Evolutionary conservation across 2,797 vertebrate species (phyloP).

Genomic region (Falco biarmicus): DNA sequence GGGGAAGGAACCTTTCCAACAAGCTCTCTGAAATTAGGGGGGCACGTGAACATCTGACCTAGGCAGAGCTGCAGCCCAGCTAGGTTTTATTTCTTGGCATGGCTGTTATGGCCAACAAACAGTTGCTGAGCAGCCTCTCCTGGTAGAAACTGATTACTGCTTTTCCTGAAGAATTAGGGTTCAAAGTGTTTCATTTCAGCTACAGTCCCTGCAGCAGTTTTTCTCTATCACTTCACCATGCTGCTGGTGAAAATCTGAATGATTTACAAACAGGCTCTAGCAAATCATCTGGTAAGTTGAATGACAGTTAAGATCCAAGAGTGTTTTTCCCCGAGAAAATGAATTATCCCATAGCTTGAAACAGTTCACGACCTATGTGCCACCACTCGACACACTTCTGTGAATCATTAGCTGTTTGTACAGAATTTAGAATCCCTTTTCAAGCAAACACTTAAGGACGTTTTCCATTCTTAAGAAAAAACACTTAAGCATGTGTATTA

Average conservation of each 20-base stretch:
- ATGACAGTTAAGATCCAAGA: neutral
- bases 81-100: neutral
- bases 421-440: neutral
- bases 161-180: neutral
- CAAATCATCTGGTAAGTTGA: neutral
- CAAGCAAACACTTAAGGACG: neutral
- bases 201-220: neutral
- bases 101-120: neutral
- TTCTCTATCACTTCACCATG: neutral
- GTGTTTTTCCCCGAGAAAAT: neutral
- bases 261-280: neutral
- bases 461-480: neutral
- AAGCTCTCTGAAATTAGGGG: neutral
- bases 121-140: slow-evolving; percentile 53
- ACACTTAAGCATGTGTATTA: neutral
- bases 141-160: slow-evolving; percentile 26
- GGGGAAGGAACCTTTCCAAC: neutral
- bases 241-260: neutral
- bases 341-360: neutral
- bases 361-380: neutral
- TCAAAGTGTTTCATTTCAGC: neutral
- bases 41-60: neutral
- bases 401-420: neutral
- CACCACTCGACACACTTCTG: neutral
- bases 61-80: neutral